phyloP scores from a whole-genome alignment of 2,888 invertebrate species.

The Xestia c-nigrum region DNA sequence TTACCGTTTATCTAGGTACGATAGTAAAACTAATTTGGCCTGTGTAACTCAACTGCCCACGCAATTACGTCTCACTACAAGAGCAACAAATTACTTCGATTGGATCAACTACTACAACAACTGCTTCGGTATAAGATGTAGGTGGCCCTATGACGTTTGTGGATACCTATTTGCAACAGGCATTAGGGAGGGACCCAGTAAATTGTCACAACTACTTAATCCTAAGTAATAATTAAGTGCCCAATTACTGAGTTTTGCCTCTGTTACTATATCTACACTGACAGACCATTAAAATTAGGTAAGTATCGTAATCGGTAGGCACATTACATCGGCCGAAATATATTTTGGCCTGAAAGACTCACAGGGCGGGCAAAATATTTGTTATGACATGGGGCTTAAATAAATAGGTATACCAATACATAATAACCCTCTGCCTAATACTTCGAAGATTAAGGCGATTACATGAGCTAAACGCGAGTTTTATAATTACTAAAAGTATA shows the following conservation, averaged over 20 bases:
- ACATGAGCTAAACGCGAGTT: too few species aligned
- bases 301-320: background rate
- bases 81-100: conserved; percentile 11
- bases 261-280: background rate
- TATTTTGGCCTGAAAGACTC: too few species aligned
- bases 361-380: too few species aligned
- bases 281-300: background rate
- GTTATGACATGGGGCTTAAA: too few species aligned
- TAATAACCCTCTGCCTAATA: too few species aligned
- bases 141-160: background rate
- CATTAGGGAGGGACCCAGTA: background rate
- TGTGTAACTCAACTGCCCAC: conserved; percentile 34
- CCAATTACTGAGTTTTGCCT: too few species aligned
- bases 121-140: background rate
- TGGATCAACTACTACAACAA: conserved; percentile 13
- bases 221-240: background rate
- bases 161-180: background rate
- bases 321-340: background rate
- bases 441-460: too few species aligned
- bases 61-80: background rate
- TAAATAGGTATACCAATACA: too few species aligned
- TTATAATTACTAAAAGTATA: too few species aligned
- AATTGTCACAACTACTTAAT: background rate
- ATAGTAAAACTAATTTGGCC: conserved; percentile 27
- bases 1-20: too few species aligned